Percentiles rank a stretch among this genome's conserved stretches.
phyloP scores from a whole-genome alignment of 2,797 vertebrate species.

The Triplophysa yarkandensis region DNA sequence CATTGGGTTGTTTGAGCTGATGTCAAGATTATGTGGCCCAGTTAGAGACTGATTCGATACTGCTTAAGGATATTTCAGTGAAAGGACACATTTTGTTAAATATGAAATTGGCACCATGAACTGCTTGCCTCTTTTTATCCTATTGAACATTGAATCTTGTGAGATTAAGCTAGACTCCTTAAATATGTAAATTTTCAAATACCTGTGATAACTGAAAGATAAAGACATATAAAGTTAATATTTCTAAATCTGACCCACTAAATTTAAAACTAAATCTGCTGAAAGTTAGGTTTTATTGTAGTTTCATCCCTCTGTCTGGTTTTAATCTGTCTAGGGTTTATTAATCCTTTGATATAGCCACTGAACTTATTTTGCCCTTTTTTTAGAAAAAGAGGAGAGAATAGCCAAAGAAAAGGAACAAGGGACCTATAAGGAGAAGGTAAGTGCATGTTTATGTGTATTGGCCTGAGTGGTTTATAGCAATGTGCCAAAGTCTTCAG shows the following conservation, averaged over 20 bases:
- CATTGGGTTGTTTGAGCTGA: not conserved
- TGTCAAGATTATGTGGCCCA: not conserved
- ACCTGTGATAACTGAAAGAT: not conserved
- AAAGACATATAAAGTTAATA: too few species aligned
- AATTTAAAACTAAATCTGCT: slow-evolving; percentile 17
- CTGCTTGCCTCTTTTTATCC: slow-evolving; percentile 17
- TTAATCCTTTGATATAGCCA: slow-evolving; percentile 10
- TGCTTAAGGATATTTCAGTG: too few species aligned
- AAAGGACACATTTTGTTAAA: slow-evolving; percentile 38
- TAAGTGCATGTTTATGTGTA: slow-evolving; percentile 58
- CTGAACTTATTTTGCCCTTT: slow-evolving; percentile 7
- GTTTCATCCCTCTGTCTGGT: not conserved
- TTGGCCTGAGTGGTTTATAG: slow-evolving; percentile 8
- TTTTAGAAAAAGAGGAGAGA: slow-evolving; percentile 90
- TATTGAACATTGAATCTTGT: not conserved
- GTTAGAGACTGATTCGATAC: not conserved
- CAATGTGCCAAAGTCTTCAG: too few species aligned
- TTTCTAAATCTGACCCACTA: not conserved
- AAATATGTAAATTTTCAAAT: not conserved
- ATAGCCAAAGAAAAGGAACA: slow-evolving; percentile 94
- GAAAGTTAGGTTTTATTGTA: not conserved
- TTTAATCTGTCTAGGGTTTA: not conserved
- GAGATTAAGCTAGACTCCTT: not conserved
- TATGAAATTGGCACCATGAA: slow-evolving; percentile 18
- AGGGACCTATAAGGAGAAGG: slow-evolving; percentile 96